Conservation (phyloP, 2,113 vertebrate genomes). For the Trogon surrucura region DNA sequence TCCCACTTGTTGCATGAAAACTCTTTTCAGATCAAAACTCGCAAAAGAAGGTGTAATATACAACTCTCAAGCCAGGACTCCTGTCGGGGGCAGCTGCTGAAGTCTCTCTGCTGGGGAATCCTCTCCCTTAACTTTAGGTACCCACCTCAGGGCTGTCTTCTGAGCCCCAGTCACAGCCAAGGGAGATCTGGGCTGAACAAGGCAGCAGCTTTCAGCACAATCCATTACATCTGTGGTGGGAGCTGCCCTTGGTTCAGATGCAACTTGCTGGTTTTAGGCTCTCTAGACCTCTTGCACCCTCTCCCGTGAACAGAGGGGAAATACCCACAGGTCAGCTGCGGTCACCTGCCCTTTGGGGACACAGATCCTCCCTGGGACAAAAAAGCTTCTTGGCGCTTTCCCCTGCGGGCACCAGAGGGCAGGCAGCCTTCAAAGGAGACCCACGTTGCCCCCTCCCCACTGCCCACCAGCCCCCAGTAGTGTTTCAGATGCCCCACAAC, state of each 20-base stretch:
- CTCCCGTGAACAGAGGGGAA: not conserved
- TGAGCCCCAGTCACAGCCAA: not conserved
- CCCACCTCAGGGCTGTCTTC: not conserved
- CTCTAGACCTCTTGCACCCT: too few relatives aligned
- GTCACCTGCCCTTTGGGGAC: not conserved
- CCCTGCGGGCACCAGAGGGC: conserved; percentile 27
- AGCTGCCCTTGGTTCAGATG: not conserved
- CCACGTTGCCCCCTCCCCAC: accelerated
- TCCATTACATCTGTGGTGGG: too few relatives aligned
- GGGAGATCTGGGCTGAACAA: not conserved
- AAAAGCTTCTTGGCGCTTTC: not conserved
- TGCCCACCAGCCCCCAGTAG: not conserved
- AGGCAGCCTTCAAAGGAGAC: not conserved
- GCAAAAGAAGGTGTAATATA: not conserved
- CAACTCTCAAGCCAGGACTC: not conserved
- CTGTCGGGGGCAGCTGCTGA: not conserved
- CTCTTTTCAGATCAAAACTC: not conserved
- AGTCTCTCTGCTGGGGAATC: not conserved
- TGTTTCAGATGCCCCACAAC: not conserved
- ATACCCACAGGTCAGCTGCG: not conserved
- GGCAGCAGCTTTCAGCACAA: not conserved
- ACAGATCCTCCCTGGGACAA: too few relatives aligned
- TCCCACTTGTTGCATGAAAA: not conserved
- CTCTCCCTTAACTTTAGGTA: not conserved
- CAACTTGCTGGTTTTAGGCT: not conserved